A percentile compares a stretch with the other conserved stretches of the same genome.
Evolutionary conservation across 1,140 invertebrate genomes (phyloP).

Genomic region (Hermetia illucens): DNA sequence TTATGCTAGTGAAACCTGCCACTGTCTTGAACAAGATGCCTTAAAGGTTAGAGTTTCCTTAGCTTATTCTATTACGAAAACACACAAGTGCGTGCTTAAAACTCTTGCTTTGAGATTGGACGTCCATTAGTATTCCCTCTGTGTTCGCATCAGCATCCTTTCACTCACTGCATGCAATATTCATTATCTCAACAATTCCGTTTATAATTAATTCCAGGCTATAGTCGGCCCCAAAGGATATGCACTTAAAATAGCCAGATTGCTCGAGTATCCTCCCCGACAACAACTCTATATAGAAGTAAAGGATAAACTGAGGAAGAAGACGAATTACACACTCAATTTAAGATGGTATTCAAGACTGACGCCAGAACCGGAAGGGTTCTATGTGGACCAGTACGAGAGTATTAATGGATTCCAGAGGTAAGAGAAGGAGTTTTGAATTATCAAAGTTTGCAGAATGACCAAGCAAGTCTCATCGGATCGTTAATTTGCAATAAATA

Average conservation of each 20-base stretch:
- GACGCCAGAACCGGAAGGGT: constrained; percentile 69
- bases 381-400: constrained; percentile 82
- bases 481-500: not conserved
- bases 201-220: constrained; percentile 35
- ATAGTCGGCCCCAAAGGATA: constrained; percentile 58
- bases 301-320: constrained; percentile 59
- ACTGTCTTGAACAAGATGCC: too few species aligned
- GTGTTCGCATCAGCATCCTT: too few species aligned
- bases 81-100: too few species aligned
- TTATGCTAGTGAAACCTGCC: too few species aligned
- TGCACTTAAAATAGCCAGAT: constrained; percentile 50
- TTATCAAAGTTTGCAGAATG: constrained; percentile 6
- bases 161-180: too few species aligned
- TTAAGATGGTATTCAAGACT: constrained; percentile 70
- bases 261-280: constrained; percentile 64
- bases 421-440: constrained; percentile 41
- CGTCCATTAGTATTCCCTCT: too few species aligned
- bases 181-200: too few species aligned
- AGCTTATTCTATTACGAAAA: too few species aligned
- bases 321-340: constrained; percentile 69
- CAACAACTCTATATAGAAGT: constrained; percentile 81
- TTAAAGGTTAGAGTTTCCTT: too few species aligned
- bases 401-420: constrained; percentile 57
- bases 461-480: not conserved
- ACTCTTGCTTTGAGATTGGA: too few species aligned